Conservation (phyloP, 2,113 vertebrate genomes). For the Chamaea fasciata region DNA sequence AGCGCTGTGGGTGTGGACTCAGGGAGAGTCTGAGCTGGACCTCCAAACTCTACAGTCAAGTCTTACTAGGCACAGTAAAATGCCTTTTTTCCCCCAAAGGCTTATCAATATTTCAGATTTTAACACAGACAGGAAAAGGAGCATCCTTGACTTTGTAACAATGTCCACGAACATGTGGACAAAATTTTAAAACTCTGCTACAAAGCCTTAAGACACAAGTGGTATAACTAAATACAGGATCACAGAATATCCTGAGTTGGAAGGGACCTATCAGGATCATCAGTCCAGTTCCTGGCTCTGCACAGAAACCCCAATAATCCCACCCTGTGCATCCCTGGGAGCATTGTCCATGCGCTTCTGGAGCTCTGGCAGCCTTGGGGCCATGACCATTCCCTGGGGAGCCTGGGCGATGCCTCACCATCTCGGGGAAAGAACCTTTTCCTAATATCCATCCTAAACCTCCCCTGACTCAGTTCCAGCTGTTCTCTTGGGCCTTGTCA, state of each 20-base stretch:
- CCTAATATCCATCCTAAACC: background rate
- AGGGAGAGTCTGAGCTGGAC: background rate
- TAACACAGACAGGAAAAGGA: background rate
- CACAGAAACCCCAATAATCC: background rate
- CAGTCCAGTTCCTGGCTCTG: background rate
- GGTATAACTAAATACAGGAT: background rate
- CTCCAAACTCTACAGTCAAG: background rate
- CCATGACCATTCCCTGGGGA: background rate
- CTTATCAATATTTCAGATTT: background rate
- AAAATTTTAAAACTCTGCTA: background rate
- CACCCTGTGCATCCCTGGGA: too few species aligned
- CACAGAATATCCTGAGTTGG: background rate
- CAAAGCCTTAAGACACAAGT: background rate
- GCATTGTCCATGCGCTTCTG: fast-evolving
- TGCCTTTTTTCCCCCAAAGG: background rate
- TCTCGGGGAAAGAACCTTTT: background rate
- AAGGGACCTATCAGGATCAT: background rate
- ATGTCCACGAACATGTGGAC: fast-evolving
- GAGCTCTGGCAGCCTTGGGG: background rate
- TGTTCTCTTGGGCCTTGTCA: background rate
- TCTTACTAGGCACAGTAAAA: background rate
- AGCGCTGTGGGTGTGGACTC: background rate
- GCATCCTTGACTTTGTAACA: background rate
- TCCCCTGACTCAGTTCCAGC: background rate
- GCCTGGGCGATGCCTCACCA: background rate